A percentile compares a stretch with the other conserved stretches of the same genome.
phyloP scores from a whole-genome alignment of 64 coral and sea anemone genomes.

The Pocillopora verrucosa region DNA sequence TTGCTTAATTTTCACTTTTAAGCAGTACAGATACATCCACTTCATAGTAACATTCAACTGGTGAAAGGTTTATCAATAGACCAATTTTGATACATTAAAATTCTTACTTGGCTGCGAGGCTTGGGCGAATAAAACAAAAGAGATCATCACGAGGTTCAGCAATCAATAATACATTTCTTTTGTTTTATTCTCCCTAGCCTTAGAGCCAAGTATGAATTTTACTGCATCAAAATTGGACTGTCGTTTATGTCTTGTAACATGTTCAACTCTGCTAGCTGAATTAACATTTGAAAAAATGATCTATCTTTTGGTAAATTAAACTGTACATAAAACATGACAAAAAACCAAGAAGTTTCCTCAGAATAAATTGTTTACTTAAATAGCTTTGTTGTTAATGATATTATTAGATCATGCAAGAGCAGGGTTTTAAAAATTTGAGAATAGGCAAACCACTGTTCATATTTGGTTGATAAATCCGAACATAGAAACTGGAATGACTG shows the following conservation, averaged over 20 bases:
- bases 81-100: slow-evolving; percentile 8
- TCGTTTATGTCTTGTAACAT: not conserved
- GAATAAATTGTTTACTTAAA: slow-evolving; percentile 28
- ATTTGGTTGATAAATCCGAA: slow-evolving; percentile 57
- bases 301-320: slow-evolving; percentile 48
- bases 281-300: slow-evolving; percentile 39
- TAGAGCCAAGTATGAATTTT: not conserved
- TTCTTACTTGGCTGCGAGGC: not conserved
- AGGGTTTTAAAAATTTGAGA: slow-evolving; percentile 47
- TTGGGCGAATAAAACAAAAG: too few species aligned
- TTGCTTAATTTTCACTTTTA: slow-evolving; percentile 7
- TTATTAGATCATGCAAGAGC: slow-evolving; percentile 5
- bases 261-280: slow-evolving; percentile 60
- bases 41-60: slow-evolving; percentile 42
- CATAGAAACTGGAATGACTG: slow-evolving; percentile 49
- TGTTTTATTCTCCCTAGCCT: slow-evolving; percentile 3
- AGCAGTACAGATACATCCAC: slow-evolving; percentile 6
- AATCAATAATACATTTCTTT: slow-evolving; percentile 16
- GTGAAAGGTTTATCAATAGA: slow-evolving; percentile 36
- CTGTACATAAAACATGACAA: slow-evolving; percentile 18
- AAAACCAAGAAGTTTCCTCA: slow-evolving; percentile 35
- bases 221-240: not conserved
- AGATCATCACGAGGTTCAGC: not conserved
- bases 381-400: slow-evolving; percentile 18
- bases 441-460: slow-evolving; percentile 40